Percentiles rank a stretch among this genome's conserved stretches.
Conservation (phyloP, 2,113 vertebrate species). For the Orientallactaga bullata region DNA sequence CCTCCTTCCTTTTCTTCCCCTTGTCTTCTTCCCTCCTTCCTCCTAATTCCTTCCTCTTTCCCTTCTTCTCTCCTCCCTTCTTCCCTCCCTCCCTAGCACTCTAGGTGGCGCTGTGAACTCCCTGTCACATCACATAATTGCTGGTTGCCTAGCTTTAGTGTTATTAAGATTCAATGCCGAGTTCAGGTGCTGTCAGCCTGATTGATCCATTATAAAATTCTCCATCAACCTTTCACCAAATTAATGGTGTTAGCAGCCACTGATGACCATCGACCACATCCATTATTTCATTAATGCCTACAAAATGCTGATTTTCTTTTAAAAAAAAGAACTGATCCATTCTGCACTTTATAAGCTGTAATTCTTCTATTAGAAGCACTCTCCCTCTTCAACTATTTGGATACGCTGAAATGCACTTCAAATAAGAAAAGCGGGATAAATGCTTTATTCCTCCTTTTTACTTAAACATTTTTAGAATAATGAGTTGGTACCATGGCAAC, state of each 20-base stretch:
- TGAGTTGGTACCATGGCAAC: slow-evolving; percentile 13
- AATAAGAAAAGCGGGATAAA: neutral
- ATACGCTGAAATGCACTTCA: neutral
- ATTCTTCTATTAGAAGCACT: slow-evolving; percentile 31
- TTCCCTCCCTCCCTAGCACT: neutral
- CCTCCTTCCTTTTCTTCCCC: no score
- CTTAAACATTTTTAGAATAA: slow-evolving; percentile 49
- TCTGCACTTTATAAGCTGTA: neutral
- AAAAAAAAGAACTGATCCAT: neutral
- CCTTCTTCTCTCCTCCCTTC: neutral
- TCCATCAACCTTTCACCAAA: slow-evolving; percentile 9
- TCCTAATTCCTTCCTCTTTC: neutral
- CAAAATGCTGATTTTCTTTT: neutral
- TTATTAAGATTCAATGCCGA: neutral
- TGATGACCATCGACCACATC: neutral
- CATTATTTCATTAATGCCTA: slow-evolving; percentile 31
- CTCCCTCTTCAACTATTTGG: neutral
- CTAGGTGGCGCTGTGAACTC: neutral
- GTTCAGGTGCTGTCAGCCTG: neutral
- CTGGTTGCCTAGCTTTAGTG: neutral
- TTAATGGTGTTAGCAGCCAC: neutral
- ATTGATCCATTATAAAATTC: neutral
- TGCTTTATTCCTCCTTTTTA: slow-evolving; percentile 23
- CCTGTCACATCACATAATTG: neutral
- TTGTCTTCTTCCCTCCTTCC: neutral